Evolutionary conservation across 2,113 vertebrate genomes (phyloP).

Genomic region (Zonotrichia leucophrys): DNA sequence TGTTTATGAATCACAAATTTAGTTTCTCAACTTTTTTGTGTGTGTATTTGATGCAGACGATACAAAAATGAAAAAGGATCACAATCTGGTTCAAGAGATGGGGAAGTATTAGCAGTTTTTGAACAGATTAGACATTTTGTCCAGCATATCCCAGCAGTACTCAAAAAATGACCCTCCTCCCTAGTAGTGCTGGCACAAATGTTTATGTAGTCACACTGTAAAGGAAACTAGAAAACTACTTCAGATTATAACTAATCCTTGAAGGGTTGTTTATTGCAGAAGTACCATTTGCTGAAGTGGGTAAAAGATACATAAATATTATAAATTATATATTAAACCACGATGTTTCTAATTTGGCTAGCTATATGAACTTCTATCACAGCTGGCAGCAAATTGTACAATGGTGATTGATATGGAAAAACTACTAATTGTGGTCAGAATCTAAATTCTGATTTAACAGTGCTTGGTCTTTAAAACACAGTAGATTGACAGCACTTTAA

Average conservation of each 20-base stretch:
- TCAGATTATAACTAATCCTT: neutral
- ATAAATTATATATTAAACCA: neutral
- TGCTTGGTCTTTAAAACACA: neutral
- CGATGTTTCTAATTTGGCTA: neutral
- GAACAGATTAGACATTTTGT: neutral
- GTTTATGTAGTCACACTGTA: neutral
- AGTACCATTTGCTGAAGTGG: neutral
- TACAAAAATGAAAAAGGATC: neutral
- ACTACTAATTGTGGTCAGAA: neutral
- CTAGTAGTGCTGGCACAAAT: neutral
- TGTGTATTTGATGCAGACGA: neutral
- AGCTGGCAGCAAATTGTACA: neutral
- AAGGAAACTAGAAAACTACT: neutral
- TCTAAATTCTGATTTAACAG: neutral
- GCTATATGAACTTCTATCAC: neutral
- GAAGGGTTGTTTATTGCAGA: neutral
- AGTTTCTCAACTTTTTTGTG: neutral
- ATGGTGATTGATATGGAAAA: neutral
- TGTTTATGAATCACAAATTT: neutral
- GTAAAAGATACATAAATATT: neutral
- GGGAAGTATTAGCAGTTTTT: neutral
- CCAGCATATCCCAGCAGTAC: neutral
- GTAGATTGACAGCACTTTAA: neutral
- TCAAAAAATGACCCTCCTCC: neutral
- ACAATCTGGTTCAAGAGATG: neutral